A percentile compares a stretch with the other conserved stretches of the same genome.
phyloP scores from a whole-genome alignment of 2,797 vertebrate genomes.

The Danio choprae region DNA sequence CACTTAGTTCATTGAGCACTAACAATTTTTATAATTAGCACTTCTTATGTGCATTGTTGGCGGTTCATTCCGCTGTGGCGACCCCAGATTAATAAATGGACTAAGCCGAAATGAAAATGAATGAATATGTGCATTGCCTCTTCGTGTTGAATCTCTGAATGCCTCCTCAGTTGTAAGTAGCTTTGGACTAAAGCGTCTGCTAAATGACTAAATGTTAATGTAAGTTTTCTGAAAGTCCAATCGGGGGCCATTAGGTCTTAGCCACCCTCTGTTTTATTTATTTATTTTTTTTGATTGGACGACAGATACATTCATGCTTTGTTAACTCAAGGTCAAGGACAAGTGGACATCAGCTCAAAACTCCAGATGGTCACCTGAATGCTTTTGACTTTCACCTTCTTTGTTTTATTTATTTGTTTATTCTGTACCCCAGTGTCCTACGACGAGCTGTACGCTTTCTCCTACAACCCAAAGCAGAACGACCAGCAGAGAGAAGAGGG shows the following conservation, averaged over 20 bases:
- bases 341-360: background rate
- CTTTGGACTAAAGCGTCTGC: too few species aligned
- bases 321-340: constrained; percentile 34
- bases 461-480: constrained; percentile 97
- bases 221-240: constrained; percentile 44
- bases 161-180: too few species aligned
- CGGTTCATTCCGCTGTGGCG: too few species aligned
- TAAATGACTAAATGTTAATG: too few species aligned
- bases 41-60: too few species aligned
- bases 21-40: too few species aligned
- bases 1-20: too few species aligned
- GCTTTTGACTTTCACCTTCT: constrained; percentile 7
- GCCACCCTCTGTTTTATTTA: constrained; percentile 12
- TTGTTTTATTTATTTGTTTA: constrained; percentile 28
- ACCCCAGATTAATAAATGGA: too few species aligned
- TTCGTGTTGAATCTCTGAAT: too few species aligned
- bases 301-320: background rate
- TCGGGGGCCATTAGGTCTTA: background rate
- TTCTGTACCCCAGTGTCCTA: constrained; percentile 77
- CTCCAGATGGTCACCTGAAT: constrained; percentile 46
- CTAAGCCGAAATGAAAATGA: too few species aligned
- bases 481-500: constrained; percentile 89
- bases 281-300: background rate
- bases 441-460: constrained; percentile 95
- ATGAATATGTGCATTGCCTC: too few species aligned